Conservation (phyloP, 1,140 invertebrate species). For the Hyphantria cunea region DNA sequence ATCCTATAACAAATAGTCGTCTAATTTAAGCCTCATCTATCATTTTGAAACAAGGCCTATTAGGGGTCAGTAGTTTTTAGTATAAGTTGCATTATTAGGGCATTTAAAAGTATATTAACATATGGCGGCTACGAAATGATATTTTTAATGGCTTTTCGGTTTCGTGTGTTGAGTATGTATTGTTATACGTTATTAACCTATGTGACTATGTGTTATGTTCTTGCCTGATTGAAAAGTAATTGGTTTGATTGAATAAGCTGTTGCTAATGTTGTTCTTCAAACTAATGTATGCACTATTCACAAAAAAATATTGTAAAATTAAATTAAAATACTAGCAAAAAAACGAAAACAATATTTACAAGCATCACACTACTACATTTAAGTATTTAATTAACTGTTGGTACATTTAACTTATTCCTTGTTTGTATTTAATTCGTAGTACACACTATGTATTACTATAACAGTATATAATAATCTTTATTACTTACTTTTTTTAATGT, state of each 20-base stretch:
- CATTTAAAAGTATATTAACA: constrained; percentile 48
- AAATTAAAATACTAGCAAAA: too few species aligned
- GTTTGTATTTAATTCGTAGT: too few species aligned
- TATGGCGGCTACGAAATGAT: constrained; percentile 8
- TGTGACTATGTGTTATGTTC: constrained; percentile 3
- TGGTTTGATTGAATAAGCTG: not conserved
- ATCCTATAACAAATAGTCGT: constrained; percentile 7
- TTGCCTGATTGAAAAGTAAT: not conserved
- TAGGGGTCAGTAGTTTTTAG: constrained; percentile 39
- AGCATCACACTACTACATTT: too few species aligned
- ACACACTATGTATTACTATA: too few species aligned
- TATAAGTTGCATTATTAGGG: constrained; percentile 41
- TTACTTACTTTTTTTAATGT: too few species aligned
- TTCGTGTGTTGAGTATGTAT: constrained; percentile 1
- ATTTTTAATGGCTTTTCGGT: not conserved
- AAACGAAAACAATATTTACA: too few species aligned
- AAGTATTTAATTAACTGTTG: too few species aligned
- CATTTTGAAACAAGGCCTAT: constrained; percentile 59
- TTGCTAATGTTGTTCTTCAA: too few species aligned
- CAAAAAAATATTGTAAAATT: too few species aligned
- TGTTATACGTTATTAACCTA: not conserved
- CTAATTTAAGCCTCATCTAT: constrained; percentile 64
- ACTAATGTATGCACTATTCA: too few species aligned
- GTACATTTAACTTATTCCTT: too few species aligned
- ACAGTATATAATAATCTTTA: too few species aligned